phyloP scores from a whole-genome alignment of 2,113 vertebrate species.

The Centropus bengalensis region DNA sequence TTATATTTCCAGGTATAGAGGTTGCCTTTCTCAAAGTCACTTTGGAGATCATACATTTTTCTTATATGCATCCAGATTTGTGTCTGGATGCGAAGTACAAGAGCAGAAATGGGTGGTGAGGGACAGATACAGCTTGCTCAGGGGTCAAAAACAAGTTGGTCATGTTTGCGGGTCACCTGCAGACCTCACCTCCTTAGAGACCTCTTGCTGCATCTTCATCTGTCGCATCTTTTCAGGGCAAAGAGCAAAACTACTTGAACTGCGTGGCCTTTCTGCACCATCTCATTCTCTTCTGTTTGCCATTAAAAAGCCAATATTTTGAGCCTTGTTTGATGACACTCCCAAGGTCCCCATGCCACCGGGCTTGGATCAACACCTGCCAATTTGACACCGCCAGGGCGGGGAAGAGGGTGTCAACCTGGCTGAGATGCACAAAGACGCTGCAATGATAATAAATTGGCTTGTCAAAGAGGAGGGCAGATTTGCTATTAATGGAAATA shows the following conservation, averaged over 20 bases:
- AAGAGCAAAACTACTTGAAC: background rate
- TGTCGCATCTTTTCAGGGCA: rapidly evolving
- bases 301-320: conserved; percentile 14
- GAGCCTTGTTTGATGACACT: background rate
- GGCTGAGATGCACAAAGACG: conserved; percentile 61
- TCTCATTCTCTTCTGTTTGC: background rate
- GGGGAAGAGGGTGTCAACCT: conserved; percentile 9
- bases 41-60: background rate
- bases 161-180: background rate
- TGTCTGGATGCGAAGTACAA: background rate
- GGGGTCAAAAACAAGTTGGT: background rate
- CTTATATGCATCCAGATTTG: background rate
- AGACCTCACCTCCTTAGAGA: background rate
- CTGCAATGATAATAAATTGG: conserved; percentile 72
- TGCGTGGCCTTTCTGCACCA: rapidly evolving
- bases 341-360: background rate
- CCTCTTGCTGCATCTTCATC: background rate
- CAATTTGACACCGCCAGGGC: conserved; percentile 20
- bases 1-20: background rate
- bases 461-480: conserved; percentile 78
- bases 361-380: conserved; percentile 41
- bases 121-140: background rate
- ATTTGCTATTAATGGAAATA: conserved; percentile 81
- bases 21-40: background rate
- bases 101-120: background rate